Evolutionary conservation across 2,113 vertebrate genomes (phyloP), one percentile per base, ranked within the genome.

Genomic region (Garra rufa): DNA sequence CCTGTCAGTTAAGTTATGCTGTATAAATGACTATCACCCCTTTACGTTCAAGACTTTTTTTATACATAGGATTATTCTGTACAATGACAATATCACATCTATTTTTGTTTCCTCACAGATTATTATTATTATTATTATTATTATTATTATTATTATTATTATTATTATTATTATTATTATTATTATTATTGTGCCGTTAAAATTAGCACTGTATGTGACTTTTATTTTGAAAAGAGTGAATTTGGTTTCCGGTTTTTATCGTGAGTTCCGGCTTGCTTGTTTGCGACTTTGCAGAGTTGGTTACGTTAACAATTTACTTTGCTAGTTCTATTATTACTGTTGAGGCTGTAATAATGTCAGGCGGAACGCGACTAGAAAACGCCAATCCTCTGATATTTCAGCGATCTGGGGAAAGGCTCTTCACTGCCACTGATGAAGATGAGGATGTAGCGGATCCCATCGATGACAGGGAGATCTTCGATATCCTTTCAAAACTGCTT

Each of bases 391-490:
- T 96, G 59, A 94, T 96, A 50, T 97, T 94, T 50, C 92, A 95
- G 81, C 93, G 95, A 46, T 94, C 94, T 0, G 94, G 93, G 50
- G 96, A 96, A 87, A 92, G 95, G 84, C 92, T 92, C 1, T 90
- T 95, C 76, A 96, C 95, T 0, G 93, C 93, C 1, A 89, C 89
- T n/a, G 95, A 97, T 85, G 95, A 96, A 85, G 95, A 96, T 6
- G 96, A 96, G 4, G 89, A 94, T 81, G 88, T 95, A 80, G 91
- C 90, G 0, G 96, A 97, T 86, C 86, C 90, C 83, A 95, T 96
- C 85, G 95, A 97, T 30, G 95, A 93, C 85, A 89, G 96, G 13
- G 95, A 96, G 90, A 95, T 96, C 74, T 97, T 96, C 83, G 95
- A 96, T 97, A 97, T 96, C 96, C 95, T 92, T 88, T 73, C 4